Base-by-base conservation (phyloP, 2,888 invertebrate species). In the Lapara coniferarum region DNA sequence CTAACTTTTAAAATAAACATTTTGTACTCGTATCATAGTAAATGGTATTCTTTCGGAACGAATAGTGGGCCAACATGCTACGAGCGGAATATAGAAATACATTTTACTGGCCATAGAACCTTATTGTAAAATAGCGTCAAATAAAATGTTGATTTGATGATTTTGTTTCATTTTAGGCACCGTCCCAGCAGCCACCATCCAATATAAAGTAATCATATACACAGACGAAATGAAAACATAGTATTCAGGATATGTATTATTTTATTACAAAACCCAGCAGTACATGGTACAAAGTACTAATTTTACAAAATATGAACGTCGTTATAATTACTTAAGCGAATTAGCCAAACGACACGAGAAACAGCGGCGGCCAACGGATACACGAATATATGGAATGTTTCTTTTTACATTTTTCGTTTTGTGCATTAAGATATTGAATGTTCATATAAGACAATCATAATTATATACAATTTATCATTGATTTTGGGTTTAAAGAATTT, bases 261-360 rank as follows among this genome's bases (percentile, higher is more conserved):
- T 63, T 63, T 63, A 63, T 63, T 63, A 63, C 25, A 63, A 59
- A 63, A 63, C 63, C 46, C 63, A 63, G 63, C 63, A 63, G 59
- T 63, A 63, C 16, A 63, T 19, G 19, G 63, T 63, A 63, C 46
- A 63, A 63, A 63, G 63, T 63, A 63, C 63, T 63, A 63, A 19
- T 63, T 49, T 63, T 63, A 63, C 13, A 63, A 63, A 63, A 63
- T 49, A 49, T 19, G 19, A 63, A 49, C 63, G 13, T 63, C 19
- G 57, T 49, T 49, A 63, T 19, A 63, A 63, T 63, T 49, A 63
- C 63, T 49, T 63, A 63, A 63, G 63, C 63, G 49, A 16, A 63
- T 63, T 49, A 63, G 59, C 59, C 59, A 59, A 59, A 59, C 19
- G 12, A 19, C 19, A 49, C 49, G 63, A 63, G 49, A 63, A 49